phyloP scores from a whole-genome alignment of 2,888 invertebrate species.

The Alentia gelatinosa region DNA sequence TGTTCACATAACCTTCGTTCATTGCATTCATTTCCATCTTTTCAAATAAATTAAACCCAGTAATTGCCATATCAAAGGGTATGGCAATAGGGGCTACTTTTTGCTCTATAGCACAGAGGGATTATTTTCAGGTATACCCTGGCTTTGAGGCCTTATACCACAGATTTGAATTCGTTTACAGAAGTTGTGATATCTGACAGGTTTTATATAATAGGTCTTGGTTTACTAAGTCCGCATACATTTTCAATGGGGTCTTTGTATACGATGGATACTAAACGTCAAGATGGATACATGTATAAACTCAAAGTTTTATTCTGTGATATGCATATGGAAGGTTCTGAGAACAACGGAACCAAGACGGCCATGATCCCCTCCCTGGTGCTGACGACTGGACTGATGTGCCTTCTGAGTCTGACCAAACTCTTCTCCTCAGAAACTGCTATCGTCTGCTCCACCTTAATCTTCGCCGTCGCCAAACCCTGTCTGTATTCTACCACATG shows the following conservation, averaged over 20 bases:
- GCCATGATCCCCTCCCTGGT: conserved; percentile 2
- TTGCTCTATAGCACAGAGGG: too few relatives aligned
- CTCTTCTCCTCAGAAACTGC: background rate
- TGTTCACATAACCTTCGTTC: too few relatives aligned
- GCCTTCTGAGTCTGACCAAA: background rate
- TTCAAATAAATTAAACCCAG: too few relatives aligned
- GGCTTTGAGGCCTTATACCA: too few relatives aligned
- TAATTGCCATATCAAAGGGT: too few relatives aligned
- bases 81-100: too few relatives aligned
- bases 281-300: too few relatives aligned
- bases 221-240: background rate
- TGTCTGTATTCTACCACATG: background rate
- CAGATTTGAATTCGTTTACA: background rate
- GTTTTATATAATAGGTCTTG: background rate
- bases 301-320: too few relatives aligned
- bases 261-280: background rate
- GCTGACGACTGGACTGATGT: background rate
- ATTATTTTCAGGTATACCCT: too few relatives aligned
- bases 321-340: background rate
- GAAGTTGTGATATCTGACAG: background rate
- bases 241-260: background rate
- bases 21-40: too few relatives aligned
- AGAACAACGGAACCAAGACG: background rate
- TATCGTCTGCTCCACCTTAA: background rate
- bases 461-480: background rate